Conservation (phyloP, 2,113 vertebrate species). For the Xiphophorus couchianus region DNA sequence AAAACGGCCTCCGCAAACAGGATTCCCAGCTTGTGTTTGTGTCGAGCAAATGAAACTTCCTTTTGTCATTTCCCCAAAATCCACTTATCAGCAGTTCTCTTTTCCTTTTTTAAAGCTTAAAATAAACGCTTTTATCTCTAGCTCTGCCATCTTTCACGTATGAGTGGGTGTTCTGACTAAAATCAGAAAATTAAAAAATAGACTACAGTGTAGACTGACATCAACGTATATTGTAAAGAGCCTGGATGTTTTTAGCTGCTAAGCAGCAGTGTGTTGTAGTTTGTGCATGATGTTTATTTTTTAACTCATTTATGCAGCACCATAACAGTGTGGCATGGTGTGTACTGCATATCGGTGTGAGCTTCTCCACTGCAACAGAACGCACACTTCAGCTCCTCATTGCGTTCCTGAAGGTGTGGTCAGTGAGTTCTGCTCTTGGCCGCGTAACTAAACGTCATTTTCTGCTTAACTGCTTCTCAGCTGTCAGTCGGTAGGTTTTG, state of each 20-base stretch:
- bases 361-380: constrained; percentile 26
- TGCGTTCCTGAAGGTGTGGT: neutral
- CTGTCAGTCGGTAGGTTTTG: neutral
- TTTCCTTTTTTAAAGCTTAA: neutral
- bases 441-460: constrained; percentile 1
- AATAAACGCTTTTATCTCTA: neutral
- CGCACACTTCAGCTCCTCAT: neutral
- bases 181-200: neutral
- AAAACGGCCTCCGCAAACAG: constrained; percentile 13
- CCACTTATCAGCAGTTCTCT: constrained; percentile 12
- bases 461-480: constrained; percentile 19
- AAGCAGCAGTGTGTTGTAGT: constrained; percentile 48
- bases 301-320: constrained; percentile 36
- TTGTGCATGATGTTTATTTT: constrained; percentile 46
- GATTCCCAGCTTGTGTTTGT: constrained; percentile 6
- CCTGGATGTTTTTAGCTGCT: constrained; percentile 22
- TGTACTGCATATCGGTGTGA: constrained; percentile 25
- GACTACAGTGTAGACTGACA: neutral
- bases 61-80: constrained; percentile 23
- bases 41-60: constrained; percentile 13
- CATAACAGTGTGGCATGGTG: constrained; percentile 52
- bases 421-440: constrained; percentile 24
- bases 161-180: neutral
- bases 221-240: neutral
- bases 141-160: constrained; percentile 8